A percentile compares a stretch with the other conserved stretches of the same genome.
These are phyloP conservation scores for Haplochromis burtoni DNA, from an alignment of 2,113 vertebrate genomes.

Conservation along the genomic window DNA sequence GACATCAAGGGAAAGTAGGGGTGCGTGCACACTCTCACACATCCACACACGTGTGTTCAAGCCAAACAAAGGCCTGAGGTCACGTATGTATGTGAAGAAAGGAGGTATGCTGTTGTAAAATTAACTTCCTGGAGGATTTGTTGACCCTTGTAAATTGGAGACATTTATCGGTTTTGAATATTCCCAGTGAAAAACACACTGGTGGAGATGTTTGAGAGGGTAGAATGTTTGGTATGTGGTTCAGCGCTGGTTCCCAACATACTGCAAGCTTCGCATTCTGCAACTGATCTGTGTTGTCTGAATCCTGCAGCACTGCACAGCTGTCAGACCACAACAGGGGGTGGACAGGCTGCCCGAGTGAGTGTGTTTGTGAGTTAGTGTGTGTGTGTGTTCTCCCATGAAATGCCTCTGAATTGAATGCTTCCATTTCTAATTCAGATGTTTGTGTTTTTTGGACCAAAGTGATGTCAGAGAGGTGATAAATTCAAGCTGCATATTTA, in stretches of 20 bases:
- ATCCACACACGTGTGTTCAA: background rate
- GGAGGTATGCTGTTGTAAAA: background rate
- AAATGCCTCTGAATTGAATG: conserved; percentile 23
- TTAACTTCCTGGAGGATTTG: background rate
- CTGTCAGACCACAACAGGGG: conserved; percentile 55
- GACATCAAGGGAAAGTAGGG: background rate
- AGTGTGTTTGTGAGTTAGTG: background rate
- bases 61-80: background rate
- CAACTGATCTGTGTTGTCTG: conserved; percentile 68
- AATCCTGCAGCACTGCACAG: conserved; percentile 65
- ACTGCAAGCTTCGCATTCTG: conserved; percentile 69
- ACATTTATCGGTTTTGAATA: conserved; percentile 12
- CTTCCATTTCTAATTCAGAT: conserved; percentile 40
- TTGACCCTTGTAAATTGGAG: background rate
- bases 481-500: conserved; percentile 5
- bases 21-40: background rate
- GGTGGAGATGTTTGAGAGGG: conserved; percentile 47
- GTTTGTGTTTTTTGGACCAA: conserved; percentile 3
- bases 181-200: conserved; percentile 24
- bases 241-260: conserved; percentile 63
- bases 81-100: background rate
- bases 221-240: conserved; percentile 63
- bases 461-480: conserved; percentile 8
- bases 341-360: conserved; percentile 3
- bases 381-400: background rate